phyloP scores from a whole-genome alignment of 2,113 vertebrate genomes.

The Hydropotes inermis region DNA sequence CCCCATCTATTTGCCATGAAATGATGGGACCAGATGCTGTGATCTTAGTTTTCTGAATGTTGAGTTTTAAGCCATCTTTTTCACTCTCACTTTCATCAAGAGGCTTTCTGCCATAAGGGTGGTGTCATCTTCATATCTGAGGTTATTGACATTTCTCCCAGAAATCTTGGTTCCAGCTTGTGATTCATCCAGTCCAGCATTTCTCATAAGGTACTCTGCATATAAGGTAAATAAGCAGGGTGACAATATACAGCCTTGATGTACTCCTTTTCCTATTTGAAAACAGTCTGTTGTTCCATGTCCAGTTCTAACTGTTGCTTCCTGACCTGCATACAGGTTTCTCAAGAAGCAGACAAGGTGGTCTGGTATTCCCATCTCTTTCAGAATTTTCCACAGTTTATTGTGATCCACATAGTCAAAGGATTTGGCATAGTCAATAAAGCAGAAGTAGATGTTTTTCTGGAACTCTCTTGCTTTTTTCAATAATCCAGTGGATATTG shows the following conservation, averaged over 20 bases:
- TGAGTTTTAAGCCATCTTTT: background rate
- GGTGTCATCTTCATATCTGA: background rate
- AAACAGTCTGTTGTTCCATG: background rate
- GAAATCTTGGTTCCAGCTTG: background rate
- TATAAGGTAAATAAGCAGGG: background rate
- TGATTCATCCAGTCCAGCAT: background rate
- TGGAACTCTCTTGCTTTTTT: background rate
- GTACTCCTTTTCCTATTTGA: background rate
- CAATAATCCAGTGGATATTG: rapidly evolving
- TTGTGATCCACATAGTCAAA: background rate
- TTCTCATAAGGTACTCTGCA: background rate
- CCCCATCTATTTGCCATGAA: background rate
- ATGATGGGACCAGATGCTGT: background rate
- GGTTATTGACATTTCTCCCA: background rate
- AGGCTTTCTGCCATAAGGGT: background rate
- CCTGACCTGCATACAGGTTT: background rate
- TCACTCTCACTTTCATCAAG: background rate
- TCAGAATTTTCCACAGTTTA: background rate
- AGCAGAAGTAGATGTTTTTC: background rate
- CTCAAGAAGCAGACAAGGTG: background rate
- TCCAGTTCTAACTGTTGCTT: background rate
- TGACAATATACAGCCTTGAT: background rate
- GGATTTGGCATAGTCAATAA: background rate
- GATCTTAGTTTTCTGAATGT: background rate
- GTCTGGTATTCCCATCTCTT: background rate